Evolutionary conservation across 2,888 invertebrate genomes (phyloP), one percentile per base, ranked within the genome.

Genomic region (Ormyrus thymus): DNA sequence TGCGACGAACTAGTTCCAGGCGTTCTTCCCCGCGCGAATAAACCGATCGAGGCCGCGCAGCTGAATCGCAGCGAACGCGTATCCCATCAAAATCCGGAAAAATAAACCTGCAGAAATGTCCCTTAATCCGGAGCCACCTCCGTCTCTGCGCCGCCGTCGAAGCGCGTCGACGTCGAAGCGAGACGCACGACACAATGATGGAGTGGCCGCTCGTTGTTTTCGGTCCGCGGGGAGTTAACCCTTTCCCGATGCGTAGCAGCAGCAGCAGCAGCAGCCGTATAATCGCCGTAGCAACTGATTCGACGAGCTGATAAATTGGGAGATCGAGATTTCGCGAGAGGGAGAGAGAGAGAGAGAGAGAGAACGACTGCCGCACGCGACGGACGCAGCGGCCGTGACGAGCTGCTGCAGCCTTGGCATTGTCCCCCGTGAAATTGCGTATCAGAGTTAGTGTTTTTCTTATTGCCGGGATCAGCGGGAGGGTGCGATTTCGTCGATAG

Each of bases 221-320:
- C 68, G 11, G 62, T 45, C 66, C 68, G 15, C 15, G 48, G 80
- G 76, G 75, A 75, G n/a, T 68, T 64, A 74, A 79, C 78, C 78
- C 74, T 69, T 74, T 75, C 59, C 50, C 45, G 15, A 50, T 48
- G 29, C 10, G 46, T 29, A 29, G 29, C 29, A 29, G 29, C 29
- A n/a, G n/a, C n/a, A n/a, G n/a, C n/a, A n/a, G n/a, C n/a, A 29
- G 45, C 45, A 7, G 13, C 7, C 29, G 51, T 64, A 61, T 46
- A 59, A 70, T 68, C 62, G 45, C 48, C 29, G 55, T 55, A 61
- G 55, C 56, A 9, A 71, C 76, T 77, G 81, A 83, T 82, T 81
- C 83, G 82, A 83, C 81, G 81, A 82, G 81, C 82, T 76, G 79
- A 79, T 79, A 79, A 79, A 76, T 79, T 62, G 72, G 58, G 68